Conservation (phyloP, 2,888 invertebrate species). For the Dendrolimus pini region DNA sequence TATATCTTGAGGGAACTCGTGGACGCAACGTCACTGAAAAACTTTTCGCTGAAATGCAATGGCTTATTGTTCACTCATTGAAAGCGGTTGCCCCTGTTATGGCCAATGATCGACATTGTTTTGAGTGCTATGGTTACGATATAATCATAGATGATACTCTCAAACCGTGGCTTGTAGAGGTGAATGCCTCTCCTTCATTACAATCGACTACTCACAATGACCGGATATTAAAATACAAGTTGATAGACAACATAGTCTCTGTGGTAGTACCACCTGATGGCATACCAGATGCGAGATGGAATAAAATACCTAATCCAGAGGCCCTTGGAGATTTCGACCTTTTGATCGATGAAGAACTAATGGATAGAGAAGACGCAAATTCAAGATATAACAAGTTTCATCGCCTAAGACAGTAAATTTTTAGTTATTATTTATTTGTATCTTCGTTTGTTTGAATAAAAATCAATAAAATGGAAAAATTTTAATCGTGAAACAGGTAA, state of each 20-base stretch:
- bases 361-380: slow-evolving; percentile 78
- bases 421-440: slow-evolving; percentile 3
- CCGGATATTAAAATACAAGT: slow-evolving; percentile 93
- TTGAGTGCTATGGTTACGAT: slow-evolving; percentile 97
- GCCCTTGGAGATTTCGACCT: slow-evolving; percentile 89
- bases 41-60: slow-evolving; percentile 92
- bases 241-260: slow-evolving; percentile 95
- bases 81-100: slow-evolving; percentile 96
- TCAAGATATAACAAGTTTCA: slow-evolving; percentile 37
- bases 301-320: slow-evolving; percentile 85
- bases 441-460: not conserved
- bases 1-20: slow-evolving; percentile 94
- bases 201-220: slow-evolving; percentile 97
- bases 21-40: slow-evolving; percentile 93
- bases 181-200: slow-evolving; percentile 96
- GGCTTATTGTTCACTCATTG: slow-evolving; percentile 94
- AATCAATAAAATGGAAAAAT: no score
- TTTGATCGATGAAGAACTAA: slow-evolving; percentile 90
- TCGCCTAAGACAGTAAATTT: slow-evolving; percentile 14
- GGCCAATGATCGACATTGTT: slow-evolving; percentile 95
- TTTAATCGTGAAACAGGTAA: no score
- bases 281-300: slow-evolving; percentile 92
- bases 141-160: slow-evolving; percentile 96
- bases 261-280: slow-evolving; percentile 93
- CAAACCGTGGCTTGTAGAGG: slow-evolving; percentile 96